Base-by-base conservation (phyloP, 2,797 vertebrate species). In the Phoxinus dragarum region DNA sequence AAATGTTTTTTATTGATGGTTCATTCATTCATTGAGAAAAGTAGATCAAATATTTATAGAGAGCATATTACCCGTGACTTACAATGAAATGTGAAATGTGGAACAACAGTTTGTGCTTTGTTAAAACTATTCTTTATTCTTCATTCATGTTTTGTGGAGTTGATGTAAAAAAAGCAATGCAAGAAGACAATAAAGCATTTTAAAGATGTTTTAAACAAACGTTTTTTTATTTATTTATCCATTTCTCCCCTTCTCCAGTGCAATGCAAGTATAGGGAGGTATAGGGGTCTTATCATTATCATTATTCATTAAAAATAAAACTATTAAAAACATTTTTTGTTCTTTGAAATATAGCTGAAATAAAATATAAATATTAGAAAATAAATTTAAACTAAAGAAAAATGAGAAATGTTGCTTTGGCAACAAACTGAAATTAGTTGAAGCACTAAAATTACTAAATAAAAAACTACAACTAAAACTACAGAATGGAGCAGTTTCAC, bases 141-240 rank as follows among this genome's bases (percentile, higher is more conserved):
- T 31, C 2, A 73, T 47, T 52, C 4, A 19, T 71, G 66, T 56
- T 40, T 19, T 34, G 11, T 61, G 52, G 3, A 19, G 19, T 1
- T 73, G 2, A 42, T 73, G 36, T 49, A 80, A 38, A 49, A 49
- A 10, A 52, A 47, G 1, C 5, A 34, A 47, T 47, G 56, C 6
- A 47, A 6, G n/a, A 80, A 85, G 88, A 71, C 91, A 91, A 91
- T 75, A 23, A 1, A 16, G 0, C 1, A 4, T 36, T 54, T 21
- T 3, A 21, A 75, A 54, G 5, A 49, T 6, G 5, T 54, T 36
- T 74, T 21, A 36, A 54, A 54, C 9, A 2, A 12, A 75, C 0
- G 1, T 0, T 27, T 27, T 1, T 59, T 59, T n/a, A 7, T 21
- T 10, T 1, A 14, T 16, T 59, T 1, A 7, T 34, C 61, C 6